Conservation (phyloP, 2,113 vertebrate genomes). For the Emberiza fucata region DNA sequence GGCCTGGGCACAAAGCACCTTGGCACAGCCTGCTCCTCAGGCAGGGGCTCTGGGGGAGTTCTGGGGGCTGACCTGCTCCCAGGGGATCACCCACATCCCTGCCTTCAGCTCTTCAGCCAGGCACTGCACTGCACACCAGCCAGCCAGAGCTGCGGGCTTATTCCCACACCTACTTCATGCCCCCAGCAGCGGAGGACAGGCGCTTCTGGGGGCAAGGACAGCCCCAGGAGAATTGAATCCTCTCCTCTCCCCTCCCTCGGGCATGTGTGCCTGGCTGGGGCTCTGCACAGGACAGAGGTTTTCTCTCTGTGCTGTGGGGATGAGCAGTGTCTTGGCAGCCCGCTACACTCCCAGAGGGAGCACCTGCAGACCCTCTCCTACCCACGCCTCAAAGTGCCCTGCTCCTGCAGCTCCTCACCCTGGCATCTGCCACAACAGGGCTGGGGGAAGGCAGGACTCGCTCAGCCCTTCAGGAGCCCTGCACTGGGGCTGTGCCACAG, state of each 20-base stretch:
- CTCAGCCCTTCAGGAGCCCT: fast-evolving
- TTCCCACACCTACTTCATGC: fast-evolving
- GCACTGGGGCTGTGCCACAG: neutral
- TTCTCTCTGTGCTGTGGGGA: neutral
- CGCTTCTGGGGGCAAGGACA: fast-evolving
- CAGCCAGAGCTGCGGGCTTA: fast-evolving
- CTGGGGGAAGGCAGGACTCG: neutral
- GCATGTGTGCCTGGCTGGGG: neutral
- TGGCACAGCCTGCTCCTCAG: neutral
- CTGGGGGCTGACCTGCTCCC: neutral
- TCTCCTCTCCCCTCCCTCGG: fast-evolving
- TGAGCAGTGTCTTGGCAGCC: neutral
- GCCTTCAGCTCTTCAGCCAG: neutral
- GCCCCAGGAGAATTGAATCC: neutral
- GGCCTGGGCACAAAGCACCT: neutral
- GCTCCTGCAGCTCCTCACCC: neutral
- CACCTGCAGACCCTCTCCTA: neutral
- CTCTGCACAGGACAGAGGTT: neutral
- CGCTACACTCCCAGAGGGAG: fast-evolving
- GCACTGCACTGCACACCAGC: neutral
- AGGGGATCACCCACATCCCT: neutral
- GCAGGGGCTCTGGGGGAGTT: fast-evolving
- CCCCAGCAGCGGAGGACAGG: fast-evolving
- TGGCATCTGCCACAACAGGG: neutral
- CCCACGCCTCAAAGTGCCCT: fast-evolving